Percentiles rank a stretch among this genome's conserved stretches.
Evolutionary conservation across 2,113 vertebrate species (phyloP).

Genomic region (Tyto alba): DNA sequence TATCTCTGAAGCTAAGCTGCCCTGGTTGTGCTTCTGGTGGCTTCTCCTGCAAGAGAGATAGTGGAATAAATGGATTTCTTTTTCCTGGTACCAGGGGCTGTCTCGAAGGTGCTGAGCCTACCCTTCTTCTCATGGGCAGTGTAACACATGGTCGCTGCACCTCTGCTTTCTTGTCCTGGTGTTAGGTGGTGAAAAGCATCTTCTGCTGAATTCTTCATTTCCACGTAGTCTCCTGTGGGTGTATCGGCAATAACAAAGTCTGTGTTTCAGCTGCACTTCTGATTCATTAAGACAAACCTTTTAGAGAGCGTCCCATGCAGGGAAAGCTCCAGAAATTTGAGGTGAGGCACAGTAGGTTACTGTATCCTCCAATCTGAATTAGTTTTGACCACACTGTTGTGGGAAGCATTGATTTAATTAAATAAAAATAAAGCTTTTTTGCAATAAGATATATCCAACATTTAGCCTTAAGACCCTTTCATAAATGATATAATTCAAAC

Average conservation of each 20-base stretch:
- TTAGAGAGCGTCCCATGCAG: background rate
- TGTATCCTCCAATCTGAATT: background rate
- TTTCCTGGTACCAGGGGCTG: background rate
- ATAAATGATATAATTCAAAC: conserved; percentile 60
- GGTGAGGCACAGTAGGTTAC: conserved; percentile 8
- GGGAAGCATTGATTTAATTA: conserved; percentile 16
- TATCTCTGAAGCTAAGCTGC: background rate
- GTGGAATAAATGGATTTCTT: background rate
- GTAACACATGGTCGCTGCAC: background rate
- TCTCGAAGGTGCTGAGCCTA: conserved; percentile 17
- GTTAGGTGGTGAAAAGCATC: background rate
- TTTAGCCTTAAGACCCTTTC: conserved; percentile 76
- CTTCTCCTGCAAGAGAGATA: background rate
- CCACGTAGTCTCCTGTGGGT: background rate
- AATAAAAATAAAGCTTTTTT: conserved; percentile 57
- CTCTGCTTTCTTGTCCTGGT: conserved; percentile 13
- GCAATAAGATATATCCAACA: conserved; percentile 70
- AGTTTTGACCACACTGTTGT: conserved; percentile 9
- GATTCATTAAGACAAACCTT: conserved; percentile 4
- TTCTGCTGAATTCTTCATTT: background rate
- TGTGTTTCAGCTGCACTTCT: conserved; percentile 33
- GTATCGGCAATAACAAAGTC: conserved; percentile 43
- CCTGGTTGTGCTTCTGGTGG: background rate
- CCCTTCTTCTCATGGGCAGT: background rate
- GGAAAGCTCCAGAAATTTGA: conserved; percentile 22